phyloP scores from a whole-genome alignment of 2,888 invertebrate species.

The Lochmaea capreae region DNA sequence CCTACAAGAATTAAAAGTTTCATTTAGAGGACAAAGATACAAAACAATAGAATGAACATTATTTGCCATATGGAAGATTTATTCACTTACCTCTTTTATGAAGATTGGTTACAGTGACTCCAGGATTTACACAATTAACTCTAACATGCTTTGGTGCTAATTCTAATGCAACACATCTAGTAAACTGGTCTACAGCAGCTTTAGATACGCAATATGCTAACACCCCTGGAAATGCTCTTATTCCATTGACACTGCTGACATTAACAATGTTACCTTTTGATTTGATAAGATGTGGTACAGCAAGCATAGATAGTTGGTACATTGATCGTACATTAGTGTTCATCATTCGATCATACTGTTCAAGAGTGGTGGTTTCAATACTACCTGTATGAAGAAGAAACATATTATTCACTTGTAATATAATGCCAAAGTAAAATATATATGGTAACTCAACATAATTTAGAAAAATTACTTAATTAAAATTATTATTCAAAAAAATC shows the following conservation, averaged over 20 bases:
- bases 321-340: conserved; percentile 88
- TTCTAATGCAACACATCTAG: conserved; percentile 91
- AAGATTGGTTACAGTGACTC: conserved; percentile 89
- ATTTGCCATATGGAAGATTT: not conserved
- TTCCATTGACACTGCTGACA: conserved; percentile 93
- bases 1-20: conserved; percentile 56
- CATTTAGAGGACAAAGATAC: not conserved
- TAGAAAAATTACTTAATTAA: not conserved
- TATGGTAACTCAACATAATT: not conserved
- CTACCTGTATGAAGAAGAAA: conserved; percentile 68
- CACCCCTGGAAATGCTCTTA: conserved; percentile 90
- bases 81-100: conserved; percentile 74
- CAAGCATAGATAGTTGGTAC: conserved; percentile 86
- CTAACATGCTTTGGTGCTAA: conserved; percentile 84
- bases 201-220: conserved; percentile 94
- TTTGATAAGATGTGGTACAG: conserved; percentile 86
- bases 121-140: conserved; percentile 94
- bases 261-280: conserved; percentile 89
- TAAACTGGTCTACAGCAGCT: conserved; percentile 94
- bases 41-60: not conserved
- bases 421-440: no score
- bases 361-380: conserved; percentile 86
- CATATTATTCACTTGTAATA: no score
- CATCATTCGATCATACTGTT: conserved; percentile 91
- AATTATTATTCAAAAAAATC: not conserved